Base-by-base conservation (phyloP, 2,888 invertebrate species). In the Aromia moschata region DNA sequence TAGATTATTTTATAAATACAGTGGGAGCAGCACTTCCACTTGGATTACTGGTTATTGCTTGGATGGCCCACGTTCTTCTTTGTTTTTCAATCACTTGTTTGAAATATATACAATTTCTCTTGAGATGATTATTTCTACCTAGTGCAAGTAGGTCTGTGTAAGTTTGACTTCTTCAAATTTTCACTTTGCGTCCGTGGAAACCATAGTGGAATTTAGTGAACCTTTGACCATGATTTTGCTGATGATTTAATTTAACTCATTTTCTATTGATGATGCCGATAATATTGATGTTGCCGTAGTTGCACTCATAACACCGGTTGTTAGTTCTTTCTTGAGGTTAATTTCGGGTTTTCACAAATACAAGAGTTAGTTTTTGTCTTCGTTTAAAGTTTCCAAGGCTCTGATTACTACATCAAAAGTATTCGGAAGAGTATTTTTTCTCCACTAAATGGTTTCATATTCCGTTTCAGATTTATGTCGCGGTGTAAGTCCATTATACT, bases 361-460 rank as follows among this genome's bases (percentile, higher is more conserved):
- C 70, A 14, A 79, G 61, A 0, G 71, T 78, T 47, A 78, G 60
- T 38, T 66, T 66, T n/a, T n/a, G n/a, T n/a, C n/a, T n/a, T n/a
- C n/a, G n/a, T n/a, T n/a, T n/a, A n/a, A n/a, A n/a, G n/a, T n/a
- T n/a, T n/a, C n/a, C n/a, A n/a, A n/a, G n/a, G n/a, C n/a, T n/a
- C n/a, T n/a, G n/a, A n/a, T n/a, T n/a, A n/a, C n/a, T n/a, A n/a
- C n/a, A n/a, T n/a, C n/a, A n/a, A n/a, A n/a, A n/a, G n/a, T n/a
- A n/a, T n/a, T n/a, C n/a, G n/a, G n/a, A n/a, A n/a, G n/a, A n/a
- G n/a, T n/a, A n/a, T n/a, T n/a, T n/a, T n/a, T n/a, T n/a, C n/a
- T n/a, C n/a, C n/a, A n/a, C n/a, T n/a, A n/a, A n/a, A n/a, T n/a
- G n/a, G n/a, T n/a, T n/a, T n/a, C n/a, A n/a, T n/a, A n/a, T n/a